These are phyloP conservation scores for Escarpia spicata DNA, from an alignment of 2,888 invertebrate genomes.

Conservation along the genomic window DNA sequence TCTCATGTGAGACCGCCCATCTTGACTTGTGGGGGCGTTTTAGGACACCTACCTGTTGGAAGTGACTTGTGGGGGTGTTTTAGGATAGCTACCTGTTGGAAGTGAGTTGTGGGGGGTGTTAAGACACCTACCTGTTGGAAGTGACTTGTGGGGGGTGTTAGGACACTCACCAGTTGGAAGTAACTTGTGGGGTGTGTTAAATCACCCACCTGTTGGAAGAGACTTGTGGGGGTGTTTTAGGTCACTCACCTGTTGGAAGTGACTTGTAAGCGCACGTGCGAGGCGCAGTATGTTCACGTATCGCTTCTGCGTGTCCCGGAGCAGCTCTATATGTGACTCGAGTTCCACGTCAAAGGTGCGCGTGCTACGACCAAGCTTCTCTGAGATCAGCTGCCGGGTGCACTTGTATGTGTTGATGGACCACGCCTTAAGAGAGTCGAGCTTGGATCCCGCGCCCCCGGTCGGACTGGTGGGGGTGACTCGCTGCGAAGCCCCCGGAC, in stretches of 20 bases:
- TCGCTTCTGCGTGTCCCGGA: conserved; percentile 93
- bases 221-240: conserved; percentile 82
- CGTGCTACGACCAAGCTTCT: conserved; percentile 84
- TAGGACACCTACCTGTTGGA: too few relatives aligned
- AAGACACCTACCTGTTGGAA: too few relatives aligned
- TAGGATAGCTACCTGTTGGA: too few relatives aligned
- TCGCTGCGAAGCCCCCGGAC: not conserved
- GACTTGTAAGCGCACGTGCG: conserved; percentile 84
- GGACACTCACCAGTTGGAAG: conserved; percentile 71
- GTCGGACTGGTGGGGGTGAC: conserved; percentile 8
- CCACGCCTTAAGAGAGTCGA: conserved; percentile 95
- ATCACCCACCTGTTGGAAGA: conserved; percentile 69
- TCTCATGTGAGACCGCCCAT: too few relatives aligned
- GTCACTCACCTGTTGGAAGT: conserved; percentile 73
- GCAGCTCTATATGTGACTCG: conserved; percentile 90
- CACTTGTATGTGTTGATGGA: conserved; percentile 98
- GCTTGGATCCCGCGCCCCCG: conserved; percentile 48
- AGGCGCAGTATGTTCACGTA: conserved; percentile 82
- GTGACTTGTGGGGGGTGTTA: conserved; percentile 77
- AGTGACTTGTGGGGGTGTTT: too few relatives aligned
- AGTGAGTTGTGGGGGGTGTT: too few relatives aligned
- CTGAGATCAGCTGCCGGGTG: conserved; percentile 94
- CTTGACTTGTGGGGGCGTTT: too few relatives aligned
- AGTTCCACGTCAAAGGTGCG: conserved; percentile 77
- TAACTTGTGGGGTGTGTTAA: conserved; percentile 69